These are phyloP conservation scores for Poeciliopsis presidionis DNA, from an alignment of 2,797 vertebrate genomes.

Conservation along the genomic window DNA sequence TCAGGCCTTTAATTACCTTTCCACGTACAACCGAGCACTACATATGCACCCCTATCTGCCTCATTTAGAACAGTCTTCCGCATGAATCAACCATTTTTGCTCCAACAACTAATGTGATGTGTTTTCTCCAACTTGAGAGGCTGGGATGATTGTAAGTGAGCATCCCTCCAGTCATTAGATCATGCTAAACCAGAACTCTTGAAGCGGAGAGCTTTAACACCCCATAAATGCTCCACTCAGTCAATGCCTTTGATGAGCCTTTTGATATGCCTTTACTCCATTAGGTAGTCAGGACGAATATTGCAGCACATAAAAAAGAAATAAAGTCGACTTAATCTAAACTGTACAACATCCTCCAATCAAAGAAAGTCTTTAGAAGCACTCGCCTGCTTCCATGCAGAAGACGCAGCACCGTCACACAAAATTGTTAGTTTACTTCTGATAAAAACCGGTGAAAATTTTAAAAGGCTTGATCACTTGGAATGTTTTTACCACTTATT, in stretches of 20 bases:
- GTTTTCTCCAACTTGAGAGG: conserved; percentile 63
- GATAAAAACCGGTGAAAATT: not conserved
- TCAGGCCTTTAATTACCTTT: conserved; percentile 45
- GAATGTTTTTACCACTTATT: conserved; percentile 13
- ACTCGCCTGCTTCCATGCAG: not conserved
- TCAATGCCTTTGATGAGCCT: conserved; percentile 68
- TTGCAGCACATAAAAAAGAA: conserved; percentile 62
- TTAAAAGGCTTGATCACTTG: conserved; percentile 8
- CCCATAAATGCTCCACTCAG: conserved; percentile 68
- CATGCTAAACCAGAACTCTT: conserved; percentile 64
- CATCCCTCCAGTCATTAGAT: conserved; percentile 71
- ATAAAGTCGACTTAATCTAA: conserved; percentile 59
- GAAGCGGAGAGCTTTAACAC: conserved; percentile 65
- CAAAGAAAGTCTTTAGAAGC: conserved; percentile 39
- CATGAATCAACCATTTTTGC: conserved; percentile 63
- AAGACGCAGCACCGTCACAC: not conserved
- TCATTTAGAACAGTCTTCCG: conserved; percentile 50
- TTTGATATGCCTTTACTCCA: conserved; percentile 71
- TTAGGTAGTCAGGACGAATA: conserved; percentile 73
- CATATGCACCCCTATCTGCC: conserved; percentile 14
- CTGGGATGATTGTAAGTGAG: conserved; percentile 61
- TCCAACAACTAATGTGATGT: conserved; percentile 65
- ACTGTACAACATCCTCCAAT: conserved; percentile 45
- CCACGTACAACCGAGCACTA: conserved; percentile 22
- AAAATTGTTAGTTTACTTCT: not conserved